A percentile compares a stretch with the other conserved stretches of the same genome.
Conservation (phyloP, 2,113 vertebrate species). For the Sinocyclocheilus grahami region DNA sequence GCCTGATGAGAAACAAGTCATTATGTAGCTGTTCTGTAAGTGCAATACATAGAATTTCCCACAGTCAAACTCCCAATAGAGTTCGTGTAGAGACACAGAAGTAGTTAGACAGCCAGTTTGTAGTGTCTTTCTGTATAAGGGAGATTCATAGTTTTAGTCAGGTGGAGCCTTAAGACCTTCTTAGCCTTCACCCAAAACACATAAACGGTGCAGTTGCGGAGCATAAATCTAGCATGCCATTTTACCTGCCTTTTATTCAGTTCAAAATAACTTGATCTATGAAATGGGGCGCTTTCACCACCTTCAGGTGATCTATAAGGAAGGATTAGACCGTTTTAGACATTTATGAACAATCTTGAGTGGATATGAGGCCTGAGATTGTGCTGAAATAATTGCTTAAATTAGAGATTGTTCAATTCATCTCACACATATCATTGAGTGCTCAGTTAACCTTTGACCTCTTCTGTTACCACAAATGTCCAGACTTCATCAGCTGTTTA, state of each 20-base stretch:
- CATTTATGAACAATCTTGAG: background rate
- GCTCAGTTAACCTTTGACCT: constrained; percentile 46
- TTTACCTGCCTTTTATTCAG: background rate
- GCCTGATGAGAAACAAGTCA: background rate
- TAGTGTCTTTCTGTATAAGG: background rate
- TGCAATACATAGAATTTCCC: background rate
- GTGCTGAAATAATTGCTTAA: background rate
- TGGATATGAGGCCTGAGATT: background rate
- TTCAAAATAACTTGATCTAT: background rate
- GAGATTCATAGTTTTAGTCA: background rate
- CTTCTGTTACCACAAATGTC: constrained; percentile 5
- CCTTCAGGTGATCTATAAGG: background rate
- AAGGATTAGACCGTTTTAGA: background rate
- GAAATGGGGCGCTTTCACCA: background rate
- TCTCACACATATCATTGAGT: background rate
- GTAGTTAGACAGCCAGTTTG: background rate
- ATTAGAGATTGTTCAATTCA: background rate
- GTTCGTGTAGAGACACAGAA: background rate
- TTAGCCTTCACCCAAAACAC: background rate
- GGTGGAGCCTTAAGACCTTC: no score
- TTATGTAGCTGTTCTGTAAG: background rate
- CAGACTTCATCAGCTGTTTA: constrained; percentile 36
- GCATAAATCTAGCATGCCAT: background rate
- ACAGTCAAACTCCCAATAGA: background rate
- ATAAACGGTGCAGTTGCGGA: background rate